Percentiles rank a stretch among this genome's conserved stretches.
Evolutionary conservation across 2,888 invertebrate species (phyloP).

Genomic region (Deladenus siricidicola): DNA sequence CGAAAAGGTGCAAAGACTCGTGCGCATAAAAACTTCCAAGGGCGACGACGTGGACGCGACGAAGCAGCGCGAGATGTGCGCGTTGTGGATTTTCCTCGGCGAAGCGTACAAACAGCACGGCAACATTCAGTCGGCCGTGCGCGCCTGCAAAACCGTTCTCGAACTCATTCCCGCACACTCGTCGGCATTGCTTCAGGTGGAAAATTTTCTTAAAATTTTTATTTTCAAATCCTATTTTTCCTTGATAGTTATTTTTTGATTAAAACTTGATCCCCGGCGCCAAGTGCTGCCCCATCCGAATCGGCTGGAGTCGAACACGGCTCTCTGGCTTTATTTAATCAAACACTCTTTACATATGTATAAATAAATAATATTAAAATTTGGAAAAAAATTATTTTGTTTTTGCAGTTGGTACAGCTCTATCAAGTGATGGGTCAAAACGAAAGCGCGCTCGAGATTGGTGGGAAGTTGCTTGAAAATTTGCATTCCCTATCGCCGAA

Average conservation of each 20-base stretch:
- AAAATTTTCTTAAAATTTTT: not conserved
- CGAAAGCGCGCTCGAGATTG: constrained; percentile 12
- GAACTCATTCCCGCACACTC: constrained; percentile 13
- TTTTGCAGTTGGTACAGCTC: constrained; percentile 22
- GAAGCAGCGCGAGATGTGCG: constrained; percentile 5
- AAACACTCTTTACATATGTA: too few relatives aligned
- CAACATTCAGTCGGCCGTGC: constrained; percentile 22
- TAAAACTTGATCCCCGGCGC: too few relatives aligned
- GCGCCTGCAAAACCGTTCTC: constrained; percentile 16
- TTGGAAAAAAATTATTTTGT: too few relatives aligned
- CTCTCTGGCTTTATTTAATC: too few relatives aligned
- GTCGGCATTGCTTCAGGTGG: constrained; percentile 17
- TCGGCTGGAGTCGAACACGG: too few relatives aligned
- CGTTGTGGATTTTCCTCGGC: constrained; percentile 22
- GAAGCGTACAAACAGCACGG: constrained; percentile 24
- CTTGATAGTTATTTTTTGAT: not conserved
- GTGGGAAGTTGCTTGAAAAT: not conserved
- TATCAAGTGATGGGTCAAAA: constrained; percentile 23
- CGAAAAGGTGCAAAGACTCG: constrained; percentile 21
- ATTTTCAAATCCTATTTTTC: not conserved
- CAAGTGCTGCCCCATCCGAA: too few relatives aligned
- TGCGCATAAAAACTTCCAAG: constrained; percentile 10
- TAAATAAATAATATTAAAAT: too few relatives aligned
- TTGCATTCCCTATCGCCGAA: not conserved
- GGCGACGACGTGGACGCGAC: not conserved